These are phyloP conservation scores for Moxostoma hubbsi DNA, from an alignment of 2,797 vertebrate genomes.

Conservation along the genomic window DNA sequence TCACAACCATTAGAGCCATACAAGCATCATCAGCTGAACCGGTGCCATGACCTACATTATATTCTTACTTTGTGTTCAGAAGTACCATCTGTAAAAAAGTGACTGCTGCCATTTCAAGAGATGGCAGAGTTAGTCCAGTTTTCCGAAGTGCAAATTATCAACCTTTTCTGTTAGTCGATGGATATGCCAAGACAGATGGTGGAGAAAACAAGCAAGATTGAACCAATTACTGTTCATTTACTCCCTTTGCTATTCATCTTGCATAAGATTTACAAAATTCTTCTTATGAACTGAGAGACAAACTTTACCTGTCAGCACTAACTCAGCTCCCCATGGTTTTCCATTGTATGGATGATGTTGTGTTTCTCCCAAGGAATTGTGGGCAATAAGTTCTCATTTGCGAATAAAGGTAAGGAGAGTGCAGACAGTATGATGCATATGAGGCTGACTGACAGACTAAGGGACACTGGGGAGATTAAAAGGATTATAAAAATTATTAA, in stretches of 20 bases:
- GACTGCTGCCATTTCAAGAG: slow-evolving; percentile 27
- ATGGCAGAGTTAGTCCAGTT: slow-evolving; percentile 21
- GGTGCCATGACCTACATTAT: background rate
- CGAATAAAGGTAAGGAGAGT: slow-evolving; percentile 31
- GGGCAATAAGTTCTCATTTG: slow-evolving; percentile 18
- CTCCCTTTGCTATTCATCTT: slow-evolving; percentile 5
- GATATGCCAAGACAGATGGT: slow-evolving; percentile 17
- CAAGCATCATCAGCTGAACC: slow-evolving; percentile 11
- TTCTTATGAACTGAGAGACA: no score
- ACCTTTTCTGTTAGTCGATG: background rate
- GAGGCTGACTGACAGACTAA: slow-evolving; percentile 40
- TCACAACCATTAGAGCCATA: slow-evolving; percentile 22
- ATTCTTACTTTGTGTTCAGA: slow-evolving; percentile 11
- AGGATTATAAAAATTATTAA: slow-evolving; percentile 44
- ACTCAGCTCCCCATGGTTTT: no score
- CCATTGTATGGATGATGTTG: background rate
- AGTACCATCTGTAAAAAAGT: slow-evolving; percentile 15
- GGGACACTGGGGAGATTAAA: slow-evolving; percentile 11
- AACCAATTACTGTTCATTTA: slow-evolving; percentile 37
- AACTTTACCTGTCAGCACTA: no score
- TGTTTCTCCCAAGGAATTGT: slow-evolving; percentile 13
- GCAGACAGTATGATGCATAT: slow-evolving; percentile 13
- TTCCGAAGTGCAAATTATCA: slow-evolving; percentile 28
- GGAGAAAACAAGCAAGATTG: slow-evolving; percentile 19
- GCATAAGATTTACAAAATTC: no score